These are phyloP conservation scores for Daubentonia madagascariensis DNA, from an alignment of 2,113 vertebrate species.

Conservation along the genomic window DNA sequence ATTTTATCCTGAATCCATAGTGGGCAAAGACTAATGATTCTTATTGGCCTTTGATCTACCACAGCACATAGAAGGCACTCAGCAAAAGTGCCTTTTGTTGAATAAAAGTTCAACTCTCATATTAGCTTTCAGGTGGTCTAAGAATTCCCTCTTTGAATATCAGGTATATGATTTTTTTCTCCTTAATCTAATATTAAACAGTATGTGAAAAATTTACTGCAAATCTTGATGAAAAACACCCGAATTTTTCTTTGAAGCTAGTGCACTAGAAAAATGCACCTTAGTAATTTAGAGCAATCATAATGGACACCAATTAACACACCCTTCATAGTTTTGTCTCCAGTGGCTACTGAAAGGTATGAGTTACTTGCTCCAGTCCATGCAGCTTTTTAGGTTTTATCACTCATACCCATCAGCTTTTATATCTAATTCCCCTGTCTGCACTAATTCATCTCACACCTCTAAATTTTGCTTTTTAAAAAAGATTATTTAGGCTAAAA, in stretches of 20 bases:
- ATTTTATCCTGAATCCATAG: not conserved
- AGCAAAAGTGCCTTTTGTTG: not conserved
- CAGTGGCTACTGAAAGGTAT: not conserved
- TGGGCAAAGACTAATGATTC: not conserved
- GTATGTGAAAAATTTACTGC: not conserved
- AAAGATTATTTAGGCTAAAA: not conserved
- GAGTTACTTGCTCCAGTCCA: not conserved
- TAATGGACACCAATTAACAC: not conserved
- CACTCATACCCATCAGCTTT: not conserved
- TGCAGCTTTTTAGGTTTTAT: not conserved
- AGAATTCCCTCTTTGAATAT: not conserved
- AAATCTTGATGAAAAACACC: constrained; percentile 51
- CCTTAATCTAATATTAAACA: not conserved
- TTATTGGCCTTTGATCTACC: not conserved
- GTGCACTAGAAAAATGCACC: constrained; percentile 54
- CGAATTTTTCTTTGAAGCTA: constrained; percentile 64
- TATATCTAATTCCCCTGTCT: not conserved
- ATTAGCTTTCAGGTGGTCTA: constrained; percentile 2
- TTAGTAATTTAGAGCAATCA: not conserved
- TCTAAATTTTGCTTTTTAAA: not conserved
- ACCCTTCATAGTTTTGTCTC: not conserved
- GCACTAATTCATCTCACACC: not conserved
- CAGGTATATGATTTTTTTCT: not conserved
- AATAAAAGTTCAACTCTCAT: not conserved
- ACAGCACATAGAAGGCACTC: not conserved